Evolutionary conservation across 2,888 invertebrate species (phyloP), one percentile per base, ranked within the genome.

Genomic region (Labia minor): DNA sequence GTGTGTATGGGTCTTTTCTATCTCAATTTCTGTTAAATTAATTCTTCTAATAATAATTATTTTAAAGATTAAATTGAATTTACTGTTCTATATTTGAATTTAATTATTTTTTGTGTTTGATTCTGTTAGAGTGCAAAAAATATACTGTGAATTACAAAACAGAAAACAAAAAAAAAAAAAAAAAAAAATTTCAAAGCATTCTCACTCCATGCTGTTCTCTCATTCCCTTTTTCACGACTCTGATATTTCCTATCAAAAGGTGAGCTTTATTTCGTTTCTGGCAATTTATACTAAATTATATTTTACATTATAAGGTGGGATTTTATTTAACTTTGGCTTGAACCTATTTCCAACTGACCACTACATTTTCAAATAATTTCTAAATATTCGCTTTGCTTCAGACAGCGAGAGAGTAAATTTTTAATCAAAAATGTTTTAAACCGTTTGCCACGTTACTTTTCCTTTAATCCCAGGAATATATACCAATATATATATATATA

Each of bases 371-470:
- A 49, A 49, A 49, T 49, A n/a, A 49, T 49, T 49, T 49, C 49
- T 49, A 49, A 10, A 49, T 49, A 49, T 49, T 14, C n/a, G 49
- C 49, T 49, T 49, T n/a, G 4, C n/a, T 49, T 6, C 4, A 26
- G 26, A 26, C 26, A 26, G 26, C 26, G 26, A 14, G 6, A 10
- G 2, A 49, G 49, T 14, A 4, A 49, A 49, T 49, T 49, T 49
- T 49, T 49, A 49, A 49, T 49, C 49, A 49, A 49, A 49, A 49
- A 49, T 49, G 49, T 49, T 49, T 49, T 49, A 49, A 49, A 49
- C n/a, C n/a, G 14, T 49, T 16, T 49, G 49, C n/a, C 49, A 49
- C 49, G n/a, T 49, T 49, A 3, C 49, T 49, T 3, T 49, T 49
- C 49, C 16, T 11, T 49, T 49, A 49, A 11, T 49, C 49, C 26